phyloP scores from a whole-genome alignment of 2,113 vertebrate species.

The Tenebrosternarchus preto region DNA sequence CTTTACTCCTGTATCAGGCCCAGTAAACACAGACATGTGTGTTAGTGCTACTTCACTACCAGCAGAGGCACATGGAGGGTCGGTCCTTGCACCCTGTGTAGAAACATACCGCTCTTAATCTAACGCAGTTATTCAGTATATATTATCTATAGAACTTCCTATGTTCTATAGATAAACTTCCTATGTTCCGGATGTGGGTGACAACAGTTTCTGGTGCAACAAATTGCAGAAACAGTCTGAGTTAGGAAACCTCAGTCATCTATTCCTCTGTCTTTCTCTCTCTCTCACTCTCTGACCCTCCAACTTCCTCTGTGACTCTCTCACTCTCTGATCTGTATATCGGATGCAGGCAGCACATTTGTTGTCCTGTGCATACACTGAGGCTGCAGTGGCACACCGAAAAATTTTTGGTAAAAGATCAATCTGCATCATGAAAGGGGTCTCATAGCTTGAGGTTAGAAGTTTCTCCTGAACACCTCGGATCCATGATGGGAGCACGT shows the following conservation, averaged over 20 bases:
- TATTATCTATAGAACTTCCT: neutral
- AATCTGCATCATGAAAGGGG: no score
- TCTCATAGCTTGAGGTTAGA: no score
- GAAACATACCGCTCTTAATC: neutral
- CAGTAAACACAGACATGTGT: no score
- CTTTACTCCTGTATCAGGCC: neutral
- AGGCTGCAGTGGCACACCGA: neutral
- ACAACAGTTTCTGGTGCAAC: constrained; percentile 7
- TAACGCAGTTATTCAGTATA: neutral
- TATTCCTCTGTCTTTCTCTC: no score
- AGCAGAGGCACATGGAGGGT: no score
- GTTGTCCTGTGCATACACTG: neutral
- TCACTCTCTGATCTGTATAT: neutral
- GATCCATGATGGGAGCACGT: no score
- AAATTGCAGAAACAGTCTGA: neutral
- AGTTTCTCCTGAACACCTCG: no score
- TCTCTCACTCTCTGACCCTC: neutral
- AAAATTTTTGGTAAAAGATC: no score
- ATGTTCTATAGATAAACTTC: neutral
- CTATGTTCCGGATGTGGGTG: constrained; percentile 10
- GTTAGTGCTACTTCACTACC: no score
- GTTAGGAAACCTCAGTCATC: neutral
- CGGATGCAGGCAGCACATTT: neutral
- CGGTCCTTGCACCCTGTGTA: neutral
- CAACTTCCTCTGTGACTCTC: neutral